phyloP scores from a whole-genome alignment of 2,888 invertebrate genomes.

The Bembecia ichneumoniformis region DNA sequence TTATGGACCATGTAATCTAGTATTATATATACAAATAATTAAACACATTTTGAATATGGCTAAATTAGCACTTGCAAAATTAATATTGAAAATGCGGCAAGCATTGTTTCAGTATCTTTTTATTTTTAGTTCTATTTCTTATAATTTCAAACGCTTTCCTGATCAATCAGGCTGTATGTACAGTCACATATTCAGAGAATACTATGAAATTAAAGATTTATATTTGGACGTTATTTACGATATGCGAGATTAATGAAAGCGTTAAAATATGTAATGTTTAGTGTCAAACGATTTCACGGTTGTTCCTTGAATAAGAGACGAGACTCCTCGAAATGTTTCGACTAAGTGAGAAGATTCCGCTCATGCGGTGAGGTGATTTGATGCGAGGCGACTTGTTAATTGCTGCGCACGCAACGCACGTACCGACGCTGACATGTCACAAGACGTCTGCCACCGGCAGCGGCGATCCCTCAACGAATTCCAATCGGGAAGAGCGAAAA shows the following conservation, averaged over 20 bases:
- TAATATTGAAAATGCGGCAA: no score
- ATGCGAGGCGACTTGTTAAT: conserved; percentile 51
- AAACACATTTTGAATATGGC: no score
- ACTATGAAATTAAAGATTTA: no score
- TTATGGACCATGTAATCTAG: no score
- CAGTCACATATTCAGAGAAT: no score
- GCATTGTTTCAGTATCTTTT: no score
- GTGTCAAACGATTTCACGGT: conserved; percentile 30
- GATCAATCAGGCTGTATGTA: no score
- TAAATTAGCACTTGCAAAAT: no score
- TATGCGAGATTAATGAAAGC: conserved; percentile 6
- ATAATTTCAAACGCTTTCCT: no score
- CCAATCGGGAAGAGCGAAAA: conserved; percentile 69
- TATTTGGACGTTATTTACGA: no score
- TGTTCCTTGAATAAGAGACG: conserved; percentile 53
- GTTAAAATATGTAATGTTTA: conserved; percentile 26
- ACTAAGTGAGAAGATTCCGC: conserved; percentile 37
- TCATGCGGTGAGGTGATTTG: conserved; percentile 33
- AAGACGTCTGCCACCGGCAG: conserved; percentile 70
- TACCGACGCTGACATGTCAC: conserved; percentile 63
- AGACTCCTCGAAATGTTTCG: conserved; percentile 35
- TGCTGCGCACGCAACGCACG: conserved; percentile 65
- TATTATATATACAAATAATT: no score
- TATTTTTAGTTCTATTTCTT: no score
- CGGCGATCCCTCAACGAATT: conserved; percentile 69